Evolutionary conservation across 2,113 vertebrate species (phyloP), one percentile per base, ranked within the genome.

Genomic region (Scomber colias): DNA sequence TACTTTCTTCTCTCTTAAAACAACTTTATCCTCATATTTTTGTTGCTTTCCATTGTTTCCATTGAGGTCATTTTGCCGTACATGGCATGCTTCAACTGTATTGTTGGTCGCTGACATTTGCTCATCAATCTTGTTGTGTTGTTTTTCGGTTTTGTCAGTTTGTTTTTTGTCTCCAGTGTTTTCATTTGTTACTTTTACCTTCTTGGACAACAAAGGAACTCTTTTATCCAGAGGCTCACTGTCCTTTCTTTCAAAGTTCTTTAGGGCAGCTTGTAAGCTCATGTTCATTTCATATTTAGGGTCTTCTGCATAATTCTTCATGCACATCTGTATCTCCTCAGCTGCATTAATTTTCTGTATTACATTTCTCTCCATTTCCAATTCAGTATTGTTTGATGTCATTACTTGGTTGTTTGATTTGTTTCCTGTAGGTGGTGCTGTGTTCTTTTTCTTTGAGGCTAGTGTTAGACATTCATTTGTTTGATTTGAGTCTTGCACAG

Each of bases 1-100:
- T 11, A 12, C 63, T 92, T 97, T 97, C 77, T 95, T 96, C 81
- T 96, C 90, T 90, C 97, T 95, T 60, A 96, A 88, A 77, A 96
- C 95, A 62, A 96, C 95, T 77, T 91, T 92, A 46, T 84, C 79
- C 17, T 77, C 67, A 30, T 31, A 7, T 14, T 59, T 70, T 12
- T 77, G 35, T 55, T 71, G 49, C 14, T 63, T 76, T 79, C 79
- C 79, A 48, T 10, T 44, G 1, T 75, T 74, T 78, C 24, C 81
- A 46, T 5, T 35, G 1, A 3, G 16, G 19, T 56, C 11, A 17
- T 63, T 65, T 65, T 81, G 73, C 67, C 62, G 75, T 9, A 16
- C 1, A 12, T 64, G 24, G 53, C 56, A 35, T 1, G 15, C 15
- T 17, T 69, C 61, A 4, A 35, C 55, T 31, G 2, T 12, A 50